Evolutionary conservation across 1,140 invertebrate species (phyloP).

Genomic region (Pogonomyrmex barbatus): DNA sequence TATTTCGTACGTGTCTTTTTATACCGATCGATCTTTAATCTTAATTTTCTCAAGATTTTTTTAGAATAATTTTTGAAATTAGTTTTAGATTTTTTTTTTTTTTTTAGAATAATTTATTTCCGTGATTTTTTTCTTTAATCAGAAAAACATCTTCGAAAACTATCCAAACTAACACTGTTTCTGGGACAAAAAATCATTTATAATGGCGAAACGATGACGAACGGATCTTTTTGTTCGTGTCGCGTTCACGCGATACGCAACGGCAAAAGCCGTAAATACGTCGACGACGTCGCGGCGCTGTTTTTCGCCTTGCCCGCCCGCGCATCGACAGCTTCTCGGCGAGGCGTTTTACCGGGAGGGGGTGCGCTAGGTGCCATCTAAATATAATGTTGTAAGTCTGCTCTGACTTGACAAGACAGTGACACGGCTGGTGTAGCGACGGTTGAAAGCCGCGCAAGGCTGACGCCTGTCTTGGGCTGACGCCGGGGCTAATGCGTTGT

Average conservation of each 20-base stretch:
- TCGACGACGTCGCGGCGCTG: slow-evolving; percentile 28
- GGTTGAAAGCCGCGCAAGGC: slow-evolving; percentile 60
- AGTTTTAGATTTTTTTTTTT: neutral
- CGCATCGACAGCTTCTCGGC: slow-evolving; percentile 64
- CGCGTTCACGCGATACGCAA: neutral
- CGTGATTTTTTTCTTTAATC: neutral
- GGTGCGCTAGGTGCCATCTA: slow-evolving; percentile 67
- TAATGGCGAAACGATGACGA: slow-evolving; percentile 18
- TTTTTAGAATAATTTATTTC: neutral
- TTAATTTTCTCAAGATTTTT: neutral
- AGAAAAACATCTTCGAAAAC: neutral
- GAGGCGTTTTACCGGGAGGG: slow-evolving; percentile 27
- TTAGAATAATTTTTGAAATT: neutral
- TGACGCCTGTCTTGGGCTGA: slow-evolving; percentile 70
- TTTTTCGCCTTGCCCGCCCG: neutral
- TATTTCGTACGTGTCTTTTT: neutral
- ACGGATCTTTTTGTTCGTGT: slow-evolving; percentile 10
- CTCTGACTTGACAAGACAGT: slow-evolving; percentile 74
- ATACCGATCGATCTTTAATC: neutral
- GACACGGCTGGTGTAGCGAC: slow-evolving; percentile 67
- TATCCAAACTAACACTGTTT: slow-evolving; percentile 9
- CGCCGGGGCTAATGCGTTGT: slow-evolving; percentile 79
- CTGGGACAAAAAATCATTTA: neutral
- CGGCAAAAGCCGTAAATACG: slow-evolving; percentile 4
- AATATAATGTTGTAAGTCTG: slow-evolving; percentile 77